These are phyloP conservation scores for Tyrannus savana DNA, from an alignment of 2,113 vertebrate genomes.

Conservation along the genomic window DNA sequence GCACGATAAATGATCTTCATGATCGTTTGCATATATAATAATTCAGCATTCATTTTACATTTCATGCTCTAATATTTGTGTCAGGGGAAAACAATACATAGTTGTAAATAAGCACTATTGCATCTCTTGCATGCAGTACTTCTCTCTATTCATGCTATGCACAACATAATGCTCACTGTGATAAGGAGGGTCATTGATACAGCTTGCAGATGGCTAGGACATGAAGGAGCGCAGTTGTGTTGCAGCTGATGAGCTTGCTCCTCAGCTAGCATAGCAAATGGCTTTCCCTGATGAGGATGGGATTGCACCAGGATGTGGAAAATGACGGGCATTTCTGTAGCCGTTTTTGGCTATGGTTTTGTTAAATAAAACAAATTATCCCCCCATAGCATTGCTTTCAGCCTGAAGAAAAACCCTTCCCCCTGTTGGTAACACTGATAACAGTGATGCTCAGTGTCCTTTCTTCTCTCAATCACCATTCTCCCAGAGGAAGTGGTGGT, in stretches of 20 bases:
- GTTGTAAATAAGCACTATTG: background rate
- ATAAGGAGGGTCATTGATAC: background rate
- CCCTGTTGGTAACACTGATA: background rate
- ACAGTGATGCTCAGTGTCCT: background rate
- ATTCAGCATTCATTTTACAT: background rate
- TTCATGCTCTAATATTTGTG: background rate
- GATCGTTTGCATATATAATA: background rate
- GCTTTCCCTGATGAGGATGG: background rate
- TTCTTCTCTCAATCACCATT: accelerated
- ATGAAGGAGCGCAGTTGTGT: background rate
- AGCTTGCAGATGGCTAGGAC: background rate
- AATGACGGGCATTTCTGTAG: background rate
- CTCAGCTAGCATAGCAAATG: background rate
- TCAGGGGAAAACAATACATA: background rate
- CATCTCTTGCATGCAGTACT: background rate
- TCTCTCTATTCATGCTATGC: background rate
- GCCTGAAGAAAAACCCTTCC: background rate
- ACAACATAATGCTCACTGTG: background rate
- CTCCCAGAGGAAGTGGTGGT: background rate
- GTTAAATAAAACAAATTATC: background rate
- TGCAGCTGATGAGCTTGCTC: background rate
- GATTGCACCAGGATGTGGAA: background rate
- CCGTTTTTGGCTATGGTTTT: background rate
- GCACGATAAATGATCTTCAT: background rate
- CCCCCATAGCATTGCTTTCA: background rate